A percentile compares a stretch with the other conserved stretches of the same genome.
phyloP scores from a whole-genome alignment of 2,113 vertebrate genomes.

The Murina feae region DNA sequence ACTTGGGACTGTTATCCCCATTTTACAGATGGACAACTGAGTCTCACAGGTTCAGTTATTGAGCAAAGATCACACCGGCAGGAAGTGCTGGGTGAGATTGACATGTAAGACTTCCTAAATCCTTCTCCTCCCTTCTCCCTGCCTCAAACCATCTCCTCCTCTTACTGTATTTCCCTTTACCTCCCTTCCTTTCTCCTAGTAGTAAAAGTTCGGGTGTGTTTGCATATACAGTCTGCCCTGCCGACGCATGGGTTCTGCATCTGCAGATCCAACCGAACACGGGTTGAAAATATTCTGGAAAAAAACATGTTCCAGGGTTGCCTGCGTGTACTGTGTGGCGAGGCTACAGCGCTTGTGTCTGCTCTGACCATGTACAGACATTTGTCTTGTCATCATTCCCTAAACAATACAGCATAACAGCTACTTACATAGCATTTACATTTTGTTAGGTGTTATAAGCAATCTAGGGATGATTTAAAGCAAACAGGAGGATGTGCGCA shows the following conservation, averaged over 20 bases:
- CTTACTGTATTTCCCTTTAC: rapidly evolving
- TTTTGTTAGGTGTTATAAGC: too few species aligned
- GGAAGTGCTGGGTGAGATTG: rapidly evolving
- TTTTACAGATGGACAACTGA: neutral
- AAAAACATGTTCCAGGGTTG: neutral
- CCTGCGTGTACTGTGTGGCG: neutral
- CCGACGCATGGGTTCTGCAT: too few species aligned
- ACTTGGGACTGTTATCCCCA: neutral
- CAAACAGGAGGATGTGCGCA: neutral
- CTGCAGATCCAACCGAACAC: neutral
- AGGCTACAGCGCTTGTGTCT: neutral
- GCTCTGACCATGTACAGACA: neutral
- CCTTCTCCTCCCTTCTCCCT: neutral
- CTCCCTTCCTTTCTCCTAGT: neutral
- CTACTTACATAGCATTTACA: neutral
- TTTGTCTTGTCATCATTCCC: neutral
- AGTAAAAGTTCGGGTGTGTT: neutral
- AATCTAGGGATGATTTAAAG: neutral
- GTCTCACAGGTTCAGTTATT: neutral
- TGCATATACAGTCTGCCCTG: neutral
- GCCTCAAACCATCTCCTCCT: neutral
- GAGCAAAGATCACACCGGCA: neutral
- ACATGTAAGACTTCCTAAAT: neutral
- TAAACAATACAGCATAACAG: too few species aligned
- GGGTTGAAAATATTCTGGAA: neutral